phyloP scores from a whole-genome alignment of 2,888 invertebrate genomes.

The Rhamphomyia laevipes region DNA sequence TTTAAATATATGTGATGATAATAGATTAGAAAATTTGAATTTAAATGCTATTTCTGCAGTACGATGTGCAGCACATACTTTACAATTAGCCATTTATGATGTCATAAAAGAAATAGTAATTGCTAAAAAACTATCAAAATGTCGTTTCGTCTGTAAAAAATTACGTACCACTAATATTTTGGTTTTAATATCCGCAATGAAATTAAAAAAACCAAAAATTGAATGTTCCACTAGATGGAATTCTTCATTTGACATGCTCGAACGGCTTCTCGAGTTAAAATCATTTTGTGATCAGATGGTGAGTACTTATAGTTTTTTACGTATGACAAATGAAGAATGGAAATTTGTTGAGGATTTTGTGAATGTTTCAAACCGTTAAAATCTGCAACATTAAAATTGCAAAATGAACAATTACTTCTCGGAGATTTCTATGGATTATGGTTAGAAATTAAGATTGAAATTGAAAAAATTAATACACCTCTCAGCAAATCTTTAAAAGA shows the following conservation, averaged over 20 bases:
- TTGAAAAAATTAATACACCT: not conserved
- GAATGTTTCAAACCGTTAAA: not conserved
- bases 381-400: not conserved
- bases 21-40: not conserved
- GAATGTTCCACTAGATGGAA: not conserved
- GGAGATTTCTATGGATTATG: not conserved
- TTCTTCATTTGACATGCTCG: not conserved
- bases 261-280: not conserved
- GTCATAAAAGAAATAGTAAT: not conserved
- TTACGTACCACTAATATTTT: not conserved
- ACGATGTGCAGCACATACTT: constrained; percentile 1
- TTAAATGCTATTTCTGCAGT: not conserved
- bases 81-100: not conserved
- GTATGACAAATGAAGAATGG: not conserved
- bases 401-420: not conserved
- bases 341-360: not conserved
- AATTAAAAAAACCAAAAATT: not conserved
- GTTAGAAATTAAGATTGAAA: not conserved
- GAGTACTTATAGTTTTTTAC: not conserved
- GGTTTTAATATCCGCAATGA: not conserved
- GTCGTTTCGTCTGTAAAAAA: not conserved
- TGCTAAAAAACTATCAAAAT: not conserved
- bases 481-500: not conserved
- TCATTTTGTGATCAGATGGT: not conserved
- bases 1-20: too few species aligned